Evolutionary conservation across 2,888 invertebrate species (phyloP).

Genomic region (Conops quadrifasciatus): DNA sequence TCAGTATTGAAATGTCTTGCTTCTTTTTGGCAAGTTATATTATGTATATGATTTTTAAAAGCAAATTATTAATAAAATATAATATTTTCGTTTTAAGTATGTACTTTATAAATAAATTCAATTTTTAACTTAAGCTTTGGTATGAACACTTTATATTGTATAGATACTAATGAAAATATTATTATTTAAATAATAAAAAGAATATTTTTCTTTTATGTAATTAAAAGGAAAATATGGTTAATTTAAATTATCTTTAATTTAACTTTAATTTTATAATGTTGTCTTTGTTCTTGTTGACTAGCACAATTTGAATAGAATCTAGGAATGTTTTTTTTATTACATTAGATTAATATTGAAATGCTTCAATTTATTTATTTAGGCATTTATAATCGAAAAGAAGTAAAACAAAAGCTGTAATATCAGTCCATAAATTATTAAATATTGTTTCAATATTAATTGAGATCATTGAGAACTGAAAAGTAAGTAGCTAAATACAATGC

Average conservation of each 20-base stretch:
- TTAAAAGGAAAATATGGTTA: constrained; percentile 16
- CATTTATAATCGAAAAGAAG: neutral
- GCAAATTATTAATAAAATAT: constrained; percentile 1
- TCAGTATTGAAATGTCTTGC: constrained; percentile 1
- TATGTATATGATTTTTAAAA: neutral
- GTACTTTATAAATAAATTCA: constrained; percentile 25
- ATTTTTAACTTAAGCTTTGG: constrained; percentile 27
- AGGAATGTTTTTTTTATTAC: constrained; percentile 5
- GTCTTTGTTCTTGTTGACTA: constrained; percentile 24
- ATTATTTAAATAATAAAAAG: constrained; percentile 11
- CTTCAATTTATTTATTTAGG: neutral
- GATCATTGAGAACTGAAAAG: constrained; percentile 15
- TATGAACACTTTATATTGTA: constrained; percentile 15
- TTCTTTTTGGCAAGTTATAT: neutral
- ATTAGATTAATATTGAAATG: neutral
- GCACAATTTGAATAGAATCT: constrained; percentile 25
- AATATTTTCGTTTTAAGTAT: neutral
- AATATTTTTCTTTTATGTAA: constrained; percentile 41
- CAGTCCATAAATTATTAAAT: constrained; percentile 13
- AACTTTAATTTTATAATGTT: neutral
- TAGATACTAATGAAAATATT: constrained; percentile 4
- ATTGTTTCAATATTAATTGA: constrained; percentile 1
- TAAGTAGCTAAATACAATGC: constrained; percentile 16
- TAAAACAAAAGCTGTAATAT: neutral
- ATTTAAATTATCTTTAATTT: neutral